A percentile compares a stretch with the other conserved stretches of the same genome.
Evolutionary conservation across 2,888 invertebrate genomes (phyloP).

Genomic region (Maniola hyperantus): DNA sequence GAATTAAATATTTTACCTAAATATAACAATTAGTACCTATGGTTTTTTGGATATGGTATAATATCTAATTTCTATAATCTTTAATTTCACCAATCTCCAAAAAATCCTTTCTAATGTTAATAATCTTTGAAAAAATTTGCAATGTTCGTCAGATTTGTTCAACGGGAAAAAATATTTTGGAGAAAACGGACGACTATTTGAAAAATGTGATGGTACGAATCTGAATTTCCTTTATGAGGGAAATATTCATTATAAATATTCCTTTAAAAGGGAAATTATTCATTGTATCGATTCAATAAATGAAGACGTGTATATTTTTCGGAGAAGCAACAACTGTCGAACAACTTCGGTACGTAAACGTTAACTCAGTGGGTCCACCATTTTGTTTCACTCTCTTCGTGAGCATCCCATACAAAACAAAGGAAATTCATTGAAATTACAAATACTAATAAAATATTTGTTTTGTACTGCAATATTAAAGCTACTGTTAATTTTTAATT

Average conservation of each 20-base stretch:
- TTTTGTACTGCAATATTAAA: not conserved
- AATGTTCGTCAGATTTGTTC: not conserved
- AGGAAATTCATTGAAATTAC: conserved; percentile 9
- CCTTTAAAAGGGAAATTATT: not conserved
- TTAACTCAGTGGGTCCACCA: conserved; percentile 34
- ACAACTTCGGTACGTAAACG: conserved; percentile 15
- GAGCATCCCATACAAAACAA: conserved; percentile 24
- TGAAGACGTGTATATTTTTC: not conserved
- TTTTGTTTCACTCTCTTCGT: conserved; percentile 39
- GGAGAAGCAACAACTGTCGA: conserved; percentile 32
- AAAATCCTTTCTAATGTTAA: no score
- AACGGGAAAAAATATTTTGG: not conserved
- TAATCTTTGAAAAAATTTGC: no score
- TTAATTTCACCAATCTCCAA: no score
- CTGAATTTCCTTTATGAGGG: not conserved
- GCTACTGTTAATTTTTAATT: not conserved
- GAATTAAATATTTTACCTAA: no score
- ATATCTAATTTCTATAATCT: no score
- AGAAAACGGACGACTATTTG: not conserved
- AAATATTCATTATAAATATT: no score
- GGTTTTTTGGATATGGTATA: no score
- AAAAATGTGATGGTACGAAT: not conserved
- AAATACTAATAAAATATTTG: not conserved
- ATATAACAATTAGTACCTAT: no score
- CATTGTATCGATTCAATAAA: no score